Evolutionary conservation across 2,797 vertebrate genomes (phyloP).

Genomic region (Pipistrellus nathusii): DNA sequence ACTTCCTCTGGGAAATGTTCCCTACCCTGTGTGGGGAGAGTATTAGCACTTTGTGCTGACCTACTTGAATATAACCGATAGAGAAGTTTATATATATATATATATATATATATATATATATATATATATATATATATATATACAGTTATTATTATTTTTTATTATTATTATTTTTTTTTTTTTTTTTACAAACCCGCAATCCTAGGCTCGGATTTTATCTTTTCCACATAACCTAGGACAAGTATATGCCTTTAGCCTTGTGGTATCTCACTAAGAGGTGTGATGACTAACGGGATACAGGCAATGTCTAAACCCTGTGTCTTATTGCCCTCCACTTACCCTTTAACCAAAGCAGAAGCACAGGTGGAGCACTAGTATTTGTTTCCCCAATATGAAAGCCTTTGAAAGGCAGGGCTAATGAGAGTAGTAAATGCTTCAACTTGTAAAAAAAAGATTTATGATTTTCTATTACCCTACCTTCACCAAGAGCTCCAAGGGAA

Average conservation of each 20-base stretch:
- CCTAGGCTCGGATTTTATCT: not conserved
- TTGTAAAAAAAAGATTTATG: slow-evolving; percentile 59
- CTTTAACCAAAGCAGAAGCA: not conserved
- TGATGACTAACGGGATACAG: not conserved
- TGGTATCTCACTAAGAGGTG: not conserved
- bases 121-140: too few species aligned
- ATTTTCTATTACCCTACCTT: slow-evolving; percentile 44
- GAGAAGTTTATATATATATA: not conserved
- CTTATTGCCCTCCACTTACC: not conserved
- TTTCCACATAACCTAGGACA: not conserved
- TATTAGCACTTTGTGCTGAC: not conserved
- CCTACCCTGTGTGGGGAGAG: not conserved
- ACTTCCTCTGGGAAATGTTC: not conserved
- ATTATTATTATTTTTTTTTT: not conserved
- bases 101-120: too few species aligned
- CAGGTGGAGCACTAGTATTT: not conserved
- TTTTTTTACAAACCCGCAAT: not conserved
- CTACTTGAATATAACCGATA: not conserved
- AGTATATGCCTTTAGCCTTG: not conserved
- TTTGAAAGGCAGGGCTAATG: slow-evolving; percentile 58
- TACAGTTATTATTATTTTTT: not conserved
- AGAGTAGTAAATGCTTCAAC: slow-evolving; percentile 54
- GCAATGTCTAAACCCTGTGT: not conserved
- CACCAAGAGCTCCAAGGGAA: slow-evolving; percentile 22
- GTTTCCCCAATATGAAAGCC: slow-evolving; percentile 42